phyloP scores from a whole-genome alignment of 2,113 vertebrate genomes.

The Chaetura pelagica region DNA sequence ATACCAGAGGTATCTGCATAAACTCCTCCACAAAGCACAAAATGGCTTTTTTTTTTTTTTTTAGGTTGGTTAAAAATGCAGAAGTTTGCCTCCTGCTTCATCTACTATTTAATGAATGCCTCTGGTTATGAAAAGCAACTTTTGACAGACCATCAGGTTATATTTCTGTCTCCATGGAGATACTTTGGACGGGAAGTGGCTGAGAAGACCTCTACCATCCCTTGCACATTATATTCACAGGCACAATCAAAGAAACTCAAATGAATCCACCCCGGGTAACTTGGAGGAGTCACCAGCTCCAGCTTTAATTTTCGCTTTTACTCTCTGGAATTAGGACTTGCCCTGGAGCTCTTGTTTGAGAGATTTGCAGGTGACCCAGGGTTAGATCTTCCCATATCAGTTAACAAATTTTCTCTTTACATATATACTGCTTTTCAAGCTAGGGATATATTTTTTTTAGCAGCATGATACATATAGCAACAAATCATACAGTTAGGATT shows the following conservation, averaged over 20 bases:
- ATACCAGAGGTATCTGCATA: neutral
- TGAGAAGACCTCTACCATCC: constrained; percentile 59
- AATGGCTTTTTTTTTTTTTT: neutral
- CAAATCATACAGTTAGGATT: constrained; percentile 30
- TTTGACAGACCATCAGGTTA: constrained; percentile 59
- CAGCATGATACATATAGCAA: constrained; percentile 70
- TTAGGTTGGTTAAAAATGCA: neutral
- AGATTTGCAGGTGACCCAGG: constrained; percentile 89
- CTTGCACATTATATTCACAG: constrained; percentile 69
- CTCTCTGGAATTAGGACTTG: constrained; percentile 88
- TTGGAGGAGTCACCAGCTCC: constrained; percentile 53
- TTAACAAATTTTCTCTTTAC: constrained; percentile 88
- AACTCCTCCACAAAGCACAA: neutral
- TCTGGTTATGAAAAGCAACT: constrained; percentile 50
- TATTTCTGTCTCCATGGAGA: constrained; percentile 69
- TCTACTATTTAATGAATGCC: constrained; percentile 51
- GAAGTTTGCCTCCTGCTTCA: constrained; percentile 48
- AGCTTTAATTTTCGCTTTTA: constrained; percentile 84
- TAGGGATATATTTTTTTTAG: constrained; percentile 56
- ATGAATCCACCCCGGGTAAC: constrained; percentile 75
- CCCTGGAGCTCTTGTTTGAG: constrained; percentile 83
- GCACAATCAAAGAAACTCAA: constrained; percentile 80
- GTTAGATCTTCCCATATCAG: constrained; percentile 83
- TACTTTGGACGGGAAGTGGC: neutral
- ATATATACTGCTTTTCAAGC: constrained; percentile 85